Evolutionary conservation across 2,888 invertebrate genomes (phyloP), one percentile per base, ranked within the genome.

Genomic region (Conus canariensis): DNA sequence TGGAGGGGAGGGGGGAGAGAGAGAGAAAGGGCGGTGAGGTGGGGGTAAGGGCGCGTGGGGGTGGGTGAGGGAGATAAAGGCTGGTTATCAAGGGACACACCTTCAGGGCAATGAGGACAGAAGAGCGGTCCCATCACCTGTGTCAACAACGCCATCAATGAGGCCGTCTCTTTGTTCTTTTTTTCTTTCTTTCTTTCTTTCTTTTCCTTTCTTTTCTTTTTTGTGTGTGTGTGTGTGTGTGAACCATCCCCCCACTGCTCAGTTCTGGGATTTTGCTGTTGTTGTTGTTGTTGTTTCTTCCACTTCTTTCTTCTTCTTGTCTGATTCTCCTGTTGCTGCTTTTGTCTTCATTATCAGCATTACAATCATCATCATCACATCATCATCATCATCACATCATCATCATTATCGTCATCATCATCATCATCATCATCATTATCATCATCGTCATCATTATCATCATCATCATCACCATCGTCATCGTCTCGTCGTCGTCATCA

Each of bases 351-450:
- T 74, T 19, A 22, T 74, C 74, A 74, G 8, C 70, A 70, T 70
- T 19, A 70, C 19, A 9, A 74, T 22, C 74, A 22, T 74, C 74
- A 74, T 74, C 74, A 74, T 74, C n/a, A 5, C 74, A 22, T 74
- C 74, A 74, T 74, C n/a, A 74, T 3, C 74, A 74, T 74, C 74
- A 74, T 74, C 7, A 74, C 19, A 74, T 19, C 74, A n/a, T 74
- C 60, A 64, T 64, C 60, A 64, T 64, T 3, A 64, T 64, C 60
- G 3, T 64, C 60, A 64, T 64, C 60, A 64, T 64, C 60, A 64
- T 64, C 60, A 64, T 64, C 60, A 74, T 74, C 74, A 74, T 74
- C 74, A 74, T 74, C 74, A 74, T 74, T 6, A 74, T 74, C 74
- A 6, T 74, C 74, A 12, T 74, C 74, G 6, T 74, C 74, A 74